Conservation (phyloP, 92 coral and sea anemone species). For the Phenganax marumi region DNA sequence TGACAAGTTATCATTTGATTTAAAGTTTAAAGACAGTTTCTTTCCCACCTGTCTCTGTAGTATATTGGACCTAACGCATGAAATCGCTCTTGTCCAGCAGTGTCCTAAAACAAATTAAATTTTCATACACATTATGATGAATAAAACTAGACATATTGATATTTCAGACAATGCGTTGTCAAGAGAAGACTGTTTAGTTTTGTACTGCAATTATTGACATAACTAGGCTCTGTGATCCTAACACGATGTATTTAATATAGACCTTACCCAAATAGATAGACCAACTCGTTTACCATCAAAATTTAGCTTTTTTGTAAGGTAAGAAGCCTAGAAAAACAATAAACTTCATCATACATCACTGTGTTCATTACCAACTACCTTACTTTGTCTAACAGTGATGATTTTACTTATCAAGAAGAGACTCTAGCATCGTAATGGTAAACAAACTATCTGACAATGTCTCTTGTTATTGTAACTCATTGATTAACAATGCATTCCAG, state of each 20-base stretch:
- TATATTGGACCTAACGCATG: slow-evolving; percentile 99
- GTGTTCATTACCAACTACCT: too few relatives aligned
- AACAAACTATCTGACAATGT: too few relatives aligned
- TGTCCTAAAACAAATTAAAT: slow-evolving; percentile 61
- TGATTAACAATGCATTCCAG: too few relatives aligned
- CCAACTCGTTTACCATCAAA: slow-evolving; percentile 90
- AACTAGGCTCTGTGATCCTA: neutral
- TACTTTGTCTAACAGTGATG: too few relatives aligned
- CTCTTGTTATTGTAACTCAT: too few relatives aligned
- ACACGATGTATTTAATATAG: neutral
- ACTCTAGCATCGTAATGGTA: too few relatives aligned
- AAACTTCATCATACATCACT: neutral
- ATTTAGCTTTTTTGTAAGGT: slow-evolving; percentile 91
- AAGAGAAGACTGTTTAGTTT: neutral
- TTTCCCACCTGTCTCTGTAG: slow-evolving; percentile 88
- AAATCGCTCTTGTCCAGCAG: slow-evolving; percentile 98
- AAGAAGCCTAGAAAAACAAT: slow-evolving; percentile 74
- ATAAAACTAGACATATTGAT: too few relatives aligned
- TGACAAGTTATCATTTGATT: neutral
- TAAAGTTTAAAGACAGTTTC: neutral
- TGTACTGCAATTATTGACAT: neutral
- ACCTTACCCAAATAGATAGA: slow-evolving; percentile 93
- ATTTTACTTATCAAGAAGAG: too few relatives aligned
- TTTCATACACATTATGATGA: neutral
- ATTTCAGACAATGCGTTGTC: too few relatives aligned